phyloP scores from a whole-genome alignment of 2,113 vertebrate genomes.

The Parotia lawesii region DNA sequence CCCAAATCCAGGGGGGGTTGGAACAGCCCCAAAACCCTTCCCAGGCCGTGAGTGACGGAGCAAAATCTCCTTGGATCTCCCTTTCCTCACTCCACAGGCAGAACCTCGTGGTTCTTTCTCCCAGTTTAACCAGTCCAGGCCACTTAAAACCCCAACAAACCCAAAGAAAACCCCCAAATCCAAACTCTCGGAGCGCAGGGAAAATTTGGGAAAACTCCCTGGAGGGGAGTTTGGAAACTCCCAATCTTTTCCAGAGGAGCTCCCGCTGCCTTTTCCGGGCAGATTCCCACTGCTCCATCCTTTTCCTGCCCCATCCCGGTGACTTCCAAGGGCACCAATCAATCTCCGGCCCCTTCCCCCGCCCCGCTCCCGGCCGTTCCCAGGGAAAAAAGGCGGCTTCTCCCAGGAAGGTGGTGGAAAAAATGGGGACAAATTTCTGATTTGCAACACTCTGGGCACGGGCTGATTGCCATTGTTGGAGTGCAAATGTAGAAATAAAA shows the following conservation, averaged over 20 bases:
- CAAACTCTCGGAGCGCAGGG: fast-evolving
- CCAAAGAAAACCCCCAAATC: not conserved
- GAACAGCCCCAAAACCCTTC: not conserved
- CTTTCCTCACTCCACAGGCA: not conserved
- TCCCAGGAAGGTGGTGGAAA: not conserved
- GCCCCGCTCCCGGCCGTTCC: not conserved
- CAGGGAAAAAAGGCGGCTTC: not conserved
- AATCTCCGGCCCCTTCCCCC: not conserved
- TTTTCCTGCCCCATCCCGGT: not conserved
- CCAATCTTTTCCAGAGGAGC: fast-evolving
- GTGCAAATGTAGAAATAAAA: not conserved
- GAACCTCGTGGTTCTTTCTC: not conserved
- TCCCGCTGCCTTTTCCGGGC: not conserved
- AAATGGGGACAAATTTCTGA: constrained; percentile 9
- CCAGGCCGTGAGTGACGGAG: fast-evolving
- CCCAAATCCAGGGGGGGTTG: not conserved
- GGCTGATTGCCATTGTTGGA: not conserved
- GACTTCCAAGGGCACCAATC: not conserved
- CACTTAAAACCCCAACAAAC: fast-evolving
- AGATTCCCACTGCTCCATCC: not conserved
- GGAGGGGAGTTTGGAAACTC: not conserved
- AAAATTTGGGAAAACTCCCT: fast-evolving
- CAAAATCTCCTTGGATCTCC: not conserved
- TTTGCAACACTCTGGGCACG: not conserved
- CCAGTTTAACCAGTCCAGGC: not conserved